Evolutionary conservation across 1,140 invertebrate genomes (phyloP).

Genomic region (Dendroctonus valens): DNA sequence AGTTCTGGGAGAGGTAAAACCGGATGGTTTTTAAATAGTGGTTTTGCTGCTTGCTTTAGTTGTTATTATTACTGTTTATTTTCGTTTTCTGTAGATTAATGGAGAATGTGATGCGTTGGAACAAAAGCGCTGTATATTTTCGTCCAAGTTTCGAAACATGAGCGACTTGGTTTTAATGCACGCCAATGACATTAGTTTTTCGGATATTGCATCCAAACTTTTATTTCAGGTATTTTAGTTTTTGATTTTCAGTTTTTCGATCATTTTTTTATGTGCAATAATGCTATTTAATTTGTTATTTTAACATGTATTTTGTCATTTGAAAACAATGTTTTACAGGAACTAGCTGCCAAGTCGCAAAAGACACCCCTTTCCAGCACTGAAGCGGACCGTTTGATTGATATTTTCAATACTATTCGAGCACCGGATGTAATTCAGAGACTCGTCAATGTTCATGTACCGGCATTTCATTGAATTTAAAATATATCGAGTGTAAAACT

Average conservation of each 20-base stretch:
- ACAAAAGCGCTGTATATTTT: slow-evolving; percentile 54
- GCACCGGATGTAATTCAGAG: slow-evolving; percentile 60
- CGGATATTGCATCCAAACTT: slow-evolving; percentile 46
- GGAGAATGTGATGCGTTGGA: slow-evolving; percentile 58
- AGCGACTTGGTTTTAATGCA: slow-evolving; percentile 54
- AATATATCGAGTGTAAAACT: neutral
- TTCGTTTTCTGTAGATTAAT: slow-evolving; percentile 57
- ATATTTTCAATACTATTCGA: slow-evolving; percentile 50
- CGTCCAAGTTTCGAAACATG: slow-evolving; percentile 55
- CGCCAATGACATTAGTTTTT: slow-evolving; percentile 53
- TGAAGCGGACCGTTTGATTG: slow-evolving; percentile 45
- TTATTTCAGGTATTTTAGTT: slow-evolving; percentile 47
- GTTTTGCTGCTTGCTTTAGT: slow-evolving; percentile 33
- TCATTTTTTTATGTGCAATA: neutral
- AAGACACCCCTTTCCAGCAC: slow-evolving; percentile 39
- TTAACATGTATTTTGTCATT: too few relatives aligned
- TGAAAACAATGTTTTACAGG: slow-evolving; percentile 31
- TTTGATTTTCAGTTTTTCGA: slow-evolving; percentile 32
- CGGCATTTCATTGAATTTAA: slow-evolving; percentile 37
- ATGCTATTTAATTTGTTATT: too few relatives aligned
- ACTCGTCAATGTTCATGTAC: slow-evolving; percentile 64
- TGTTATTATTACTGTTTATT: slow-evolving; percentile 39
- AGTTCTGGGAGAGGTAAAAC: slow-evolving; percentile 51
- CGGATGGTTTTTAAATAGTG: neutral
- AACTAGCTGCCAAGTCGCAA: slow-evolving; percentile 43